Conservation (phyloP, 2,888 invertebrate species). For the Argyra leucocephala region DNA sequence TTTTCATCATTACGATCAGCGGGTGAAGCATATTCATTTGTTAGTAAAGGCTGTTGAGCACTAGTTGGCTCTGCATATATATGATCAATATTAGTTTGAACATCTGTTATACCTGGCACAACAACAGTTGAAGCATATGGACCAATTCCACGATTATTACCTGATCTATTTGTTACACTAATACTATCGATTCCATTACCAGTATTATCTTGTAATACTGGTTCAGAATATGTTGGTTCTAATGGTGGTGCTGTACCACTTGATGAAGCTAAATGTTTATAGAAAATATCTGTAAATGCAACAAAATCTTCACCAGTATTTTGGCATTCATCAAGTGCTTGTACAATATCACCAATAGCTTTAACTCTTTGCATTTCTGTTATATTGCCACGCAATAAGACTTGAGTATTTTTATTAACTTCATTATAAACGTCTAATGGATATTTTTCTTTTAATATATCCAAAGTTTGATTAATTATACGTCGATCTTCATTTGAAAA, state of each 20-base stretch:
- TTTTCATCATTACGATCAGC: slow-evolving; percentile 30
- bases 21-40: slow-evolving; percentile 35
- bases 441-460: slow-evolving; percentile 32
- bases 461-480: slow-evolving; percentile 31
- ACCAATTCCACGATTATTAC: slow-evolving; percentile 13
- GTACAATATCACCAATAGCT: slow-evolving; percentile 32
- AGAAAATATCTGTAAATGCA: slow-evolving; percentile 33
- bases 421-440: slow-evolving; percentile 31
- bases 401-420: slow-evolving; percentile 29
- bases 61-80: slow-evolving; percentile 37
- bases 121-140: slow-evolving; percentile 18
- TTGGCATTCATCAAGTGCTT: slow-evolving; percentile 29
- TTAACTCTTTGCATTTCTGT: slow-evolving; percentile 32
- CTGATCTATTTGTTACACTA: neutral
- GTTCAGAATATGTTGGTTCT: slow-evolving; percentile 34
- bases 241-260: slow-evolving; percentile 23
- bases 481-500: slow-evolving; percentile 31
- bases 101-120: slow-evolving; percentile 15
- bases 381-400: slow-evolving; percentile 28
- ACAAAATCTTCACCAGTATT: slow-evolving; percentile 32
- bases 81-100: slow-evolving; percentile 28
- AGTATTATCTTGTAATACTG: slow-evolving; percentile 23
- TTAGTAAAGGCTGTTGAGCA: slow-evolving; percentile 33
- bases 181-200: slow-evolving; percentile 8
- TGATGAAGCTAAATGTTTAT: slow-evolving; percentile 29